A percentile compares a stretch with the other conserved stretches of the same genome.
Conservation (phyloP, 2,113 vertebrate genomes). For the Mesitornis unicolor region DNA sequence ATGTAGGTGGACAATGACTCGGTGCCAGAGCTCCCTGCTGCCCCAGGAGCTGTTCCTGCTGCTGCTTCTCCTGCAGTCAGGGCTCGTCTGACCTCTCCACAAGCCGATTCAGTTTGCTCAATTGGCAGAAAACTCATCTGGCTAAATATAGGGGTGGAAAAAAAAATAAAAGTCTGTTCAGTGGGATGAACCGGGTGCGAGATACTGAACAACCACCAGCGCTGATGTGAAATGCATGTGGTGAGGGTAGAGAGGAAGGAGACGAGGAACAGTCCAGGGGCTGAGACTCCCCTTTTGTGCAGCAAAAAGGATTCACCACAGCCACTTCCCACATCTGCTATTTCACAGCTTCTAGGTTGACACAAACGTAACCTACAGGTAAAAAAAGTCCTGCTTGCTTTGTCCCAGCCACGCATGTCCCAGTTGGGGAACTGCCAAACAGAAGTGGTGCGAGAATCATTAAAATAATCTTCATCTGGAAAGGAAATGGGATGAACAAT, state of each 20-base stretch:
- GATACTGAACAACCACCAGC: fast-evolving
- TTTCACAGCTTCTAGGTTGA: background rate
- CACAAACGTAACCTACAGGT: background rate
- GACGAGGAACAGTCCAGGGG: background rate
- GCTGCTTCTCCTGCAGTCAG: background rate
- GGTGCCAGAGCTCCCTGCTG: background rate
- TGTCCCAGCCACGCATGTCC: background rate
- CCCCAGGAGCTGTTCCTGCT: background rate
- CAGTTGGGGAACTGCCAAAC: background rate
- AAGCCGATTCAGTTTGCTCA: background rate
- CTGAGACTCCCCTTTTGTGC: background rate
- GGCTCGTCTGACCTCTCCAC: background rate
- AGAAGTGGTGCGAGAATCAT: background rate
- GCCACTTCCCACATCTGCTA: fast-evolving
- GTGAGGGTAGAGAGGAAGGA: background rate
- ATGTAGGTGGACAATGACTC: background rate
- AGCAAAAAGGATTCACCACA: background rate
- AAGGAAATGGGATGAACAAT: background rate
- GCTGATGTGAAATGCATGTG: fast-evolving
- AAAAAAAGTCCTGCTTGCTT: background rate
- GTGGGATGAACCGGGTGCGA: background rate
- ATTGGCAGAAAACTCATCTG: background rate
- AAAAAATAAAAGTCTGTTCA: background rate
- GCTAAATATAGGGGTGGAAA: fast-evolving
- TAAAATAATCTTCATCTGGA: background rate